These are phyloP conservation scores for Meda fulgida DNA, from an alignment of 2,797 vertebrate genomes.

Conservation along the genomic window DNA sequence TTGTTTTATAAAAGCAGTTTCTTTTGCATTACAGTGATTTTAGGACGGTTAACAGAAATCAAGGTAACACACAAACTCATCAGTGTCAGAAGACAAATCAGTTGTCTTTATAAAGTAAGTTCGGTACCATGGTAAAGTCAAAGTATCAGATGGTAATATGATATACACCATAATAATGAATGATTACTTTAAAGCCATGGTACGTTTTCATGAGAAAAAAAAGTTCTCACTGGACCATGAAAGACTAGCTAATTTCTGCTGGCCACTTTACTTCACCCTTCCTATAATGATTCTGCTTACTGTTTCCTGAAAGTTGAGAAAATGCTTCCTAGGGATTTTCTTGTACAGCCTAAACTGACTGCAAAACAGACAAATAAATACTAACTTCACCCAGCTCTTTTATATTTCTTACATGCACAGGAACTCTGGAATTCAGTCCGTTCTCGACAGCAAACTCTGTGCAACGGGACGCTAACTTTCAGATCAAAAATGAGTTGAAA, in stretches of 20 bases:
- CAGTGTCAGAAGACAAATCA: background rate
- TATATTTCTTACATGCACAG: constrained; percentile 1
- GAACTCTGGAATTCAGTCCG: background rate
- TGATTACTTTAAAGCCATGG: background rate
- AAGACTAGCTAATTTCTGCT: background rate
- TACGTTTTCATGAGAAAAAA: background rate
- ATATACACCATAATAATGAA: background rate
- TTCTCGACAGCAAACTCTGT: background rate
- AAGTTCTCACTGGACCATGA: background rate
- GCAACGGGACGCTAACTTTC: constrained; percentile 4
- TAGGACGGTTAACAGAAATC: background rate
- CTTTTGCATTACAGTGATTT: background rate
- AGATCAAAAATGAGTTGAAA: constrained; percentile 12
- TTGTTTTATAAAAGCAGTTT: background rate
- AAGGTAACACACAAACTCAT: background rate
- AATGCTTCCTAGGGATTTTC: background rate
- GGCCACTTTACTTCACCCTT: background rate
- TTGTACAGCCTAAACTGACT: background rate
- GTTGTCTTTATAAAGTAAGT: background rate
- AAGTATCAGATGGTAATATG: background rate
- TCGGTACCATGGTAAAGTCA: background rate
- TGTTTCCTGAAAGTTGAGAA: constrained; percentile 24
- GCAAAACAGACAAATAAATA: constrained; percentile 23
- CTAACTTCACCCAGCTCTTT: background rate
- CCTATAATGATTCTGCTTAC: constrained; percentile 20